phyloP scores from a whole-genome alignment of 2,113 vertebrate species.

The Brienomyrus brachyistius region DNA sequence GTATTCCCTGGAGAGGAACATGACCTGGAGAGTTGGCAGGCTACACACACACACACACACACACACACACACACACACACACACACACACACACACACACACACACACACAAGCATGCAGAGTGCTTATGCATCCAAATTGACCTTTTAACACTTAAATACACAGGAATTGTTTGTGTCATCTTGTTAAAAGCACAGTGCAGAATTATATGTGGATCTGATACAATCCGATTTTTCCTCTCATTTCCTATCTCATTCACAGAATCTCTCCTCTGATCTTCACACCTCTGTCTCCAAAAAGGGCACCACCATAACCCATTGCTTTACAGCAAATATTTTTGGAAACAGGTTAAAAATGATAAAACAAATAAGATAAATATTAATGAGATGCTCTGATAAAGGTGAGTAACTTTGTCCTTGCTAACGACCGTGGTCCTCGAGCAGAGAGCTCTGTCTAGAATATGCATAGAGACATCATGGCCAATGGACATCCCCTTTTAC shows the following conservation, averaged over 20 bases:
- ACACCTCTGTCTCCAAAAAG: not conserved
- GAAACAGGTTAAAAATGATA: not conserved
- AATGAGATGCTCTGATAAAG: not conserved
- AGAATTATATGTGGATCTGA: not conserved
- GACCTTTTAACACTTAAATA: not conserved
- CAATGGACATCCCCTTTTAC: not conserved
- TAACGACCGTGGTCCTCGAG: not conserved
- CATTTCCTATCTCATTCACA: not conserved
- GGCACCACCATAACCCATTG: not conserved
- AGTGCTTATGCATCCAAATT: not conserved
- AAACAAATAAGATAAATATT: not conserved
- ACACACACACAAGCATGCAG: not conserved
- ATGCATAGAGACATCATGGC: not conserved
- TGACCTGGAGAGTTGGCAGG: not conserved
- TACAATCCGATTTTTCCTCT: not conserved
- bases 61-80: too few species aligned
- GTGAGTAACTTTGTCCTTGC: not conserved
- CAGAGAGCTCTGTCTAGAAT: not conserved
- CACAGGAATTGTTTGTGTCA: not conserved
- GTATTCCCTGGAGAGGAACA: too few species aligned
- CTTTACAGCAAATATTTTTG: not conserved
- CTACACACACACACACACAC: too few species aligned
- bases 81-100: too few species aligned
- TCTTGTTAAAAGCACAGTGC: not conserved
- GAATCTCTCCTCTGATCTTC: not conserved